These are phyloP conservation scores for Sinotaia quadrata DNA, from an alignment of 2,888 invertebrate species.

Conservation along the genomic window DNA sequence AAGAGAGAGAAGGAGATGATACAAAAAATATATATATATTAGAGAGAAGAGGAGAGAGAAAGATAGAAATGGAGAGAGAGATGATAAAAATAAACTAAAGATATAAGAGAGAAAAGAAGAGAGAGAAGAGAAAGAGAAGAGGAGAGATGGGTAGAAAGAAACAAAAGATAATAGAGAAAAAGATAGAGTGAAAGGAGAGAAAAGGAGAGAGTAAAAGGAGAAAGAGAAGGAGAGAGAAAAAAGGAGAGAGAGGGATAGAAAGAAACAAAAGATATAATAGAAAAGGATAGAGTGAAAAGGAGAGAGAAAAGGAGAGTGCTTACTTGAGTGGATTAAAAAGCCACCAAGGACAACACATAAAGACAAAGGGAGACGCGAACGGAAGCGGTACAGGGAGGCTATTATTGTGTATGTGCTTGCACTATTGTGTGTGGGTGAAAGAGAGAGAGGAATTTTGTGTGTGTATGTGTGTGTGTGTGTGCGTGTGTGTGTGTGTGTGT, in stretches of 20 bases:
- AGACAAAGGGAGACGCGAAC: too few relatives aligned
- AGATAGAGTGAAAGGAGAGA: background rate
- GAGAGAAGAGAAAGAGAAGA: background rate
- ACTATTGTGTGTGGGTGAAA: too few relatives aligned
- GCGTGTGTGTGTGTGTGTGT: too few relatives aligned
- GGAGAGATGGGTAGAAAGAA: background rate
- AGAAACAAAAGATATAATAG: background rate
- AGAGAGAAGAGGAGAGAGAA: background rate
- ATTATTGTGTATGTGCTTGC: too few relatives aligned
- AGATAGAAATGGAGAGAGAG: background rate
- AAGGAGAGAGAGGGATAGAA: background rate
- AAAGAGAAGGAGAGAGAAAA: background rate
- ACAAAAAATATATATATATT: background rate
- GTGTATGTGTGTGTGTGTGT: too few relatives aligned
- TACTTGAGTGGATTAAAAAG: too few relatives aligned
- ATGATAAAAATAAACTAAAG: background rate
- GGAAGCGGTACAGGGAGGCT: too few relatives aligned
- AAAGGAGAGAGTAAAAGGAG: background rate
- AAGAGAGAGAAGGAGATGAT: background rate
- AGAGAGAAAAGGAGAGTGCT: background rate
- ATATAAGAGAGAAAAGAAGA: background rate
- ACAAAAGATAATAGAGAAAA: background rate
- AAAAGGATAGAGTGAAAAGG: background rate
- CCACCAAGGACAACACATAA: too few relatives aligned
- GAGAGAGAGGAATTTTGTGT: too few relatives aligned